A percentile compares a stretch with the other conserved stretches of the same genome.
phyloP scores from a whole-genome alignment of 2,113 vertebrate genomes.

The Varanus komodoensis region DNA sequence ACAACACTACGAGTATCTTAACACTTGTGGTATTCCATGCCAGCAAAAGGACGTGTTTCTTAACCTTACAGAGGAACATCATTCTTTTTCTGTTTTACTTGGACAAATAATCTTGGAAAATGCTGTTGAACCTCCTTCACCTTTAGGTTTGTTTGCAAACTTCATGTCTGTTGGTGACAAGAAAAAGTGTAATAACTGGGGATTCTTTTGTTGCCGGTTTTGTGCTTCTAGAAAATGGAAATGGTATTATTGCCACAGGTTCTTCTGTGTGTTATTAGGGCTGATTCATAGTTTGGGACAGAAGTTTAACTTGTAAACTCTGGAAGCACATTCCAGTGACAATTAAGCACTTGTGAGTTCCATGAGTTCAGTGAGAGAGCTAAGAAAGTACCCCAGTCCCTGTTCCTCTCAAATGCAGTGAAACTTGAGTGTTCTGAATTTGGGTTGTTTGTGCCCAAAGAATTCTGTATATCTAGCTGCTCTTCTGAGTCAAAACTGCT shows the following conservation, averaged over 20 bases:
- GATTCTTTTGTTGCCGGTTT: neutral
- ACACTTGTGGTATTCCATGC: neutral
- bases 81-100: neutral
- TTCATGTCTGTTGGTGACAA: neutral
- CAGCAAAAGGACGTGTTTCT: neutral
- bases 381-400: neutral
- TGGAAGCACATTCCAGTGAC: neutral
- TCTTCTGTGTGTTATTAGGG: neutral
- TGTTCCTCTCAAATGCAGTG: neutral
- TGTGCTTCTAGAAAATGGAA: neutral
- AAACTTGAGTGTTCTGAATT: neutral
- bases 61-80: neutral
- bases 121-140: neutral
- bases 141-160: neutral
- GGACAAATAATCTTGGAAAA: too few species aligned
- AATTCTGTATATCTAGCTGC: neutral
- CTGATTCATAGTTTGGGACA: neutral
- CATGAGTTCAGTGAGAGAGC: neutral
- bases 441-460: neutral
- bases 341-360: neutral
- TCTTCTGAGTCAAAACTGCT: neutral
- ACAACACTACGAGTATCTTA: slow-evolving; percentile 11
- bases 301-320: neutral
- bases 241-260: neutral
- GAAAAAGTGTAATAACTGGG: neutral